Percentiles rank a stretch among this genome's conserved stretches.
Evolutionary conservation across 2,888 invertebrate species (phyloP).

Genomic region (Blera fallax): DNA sequence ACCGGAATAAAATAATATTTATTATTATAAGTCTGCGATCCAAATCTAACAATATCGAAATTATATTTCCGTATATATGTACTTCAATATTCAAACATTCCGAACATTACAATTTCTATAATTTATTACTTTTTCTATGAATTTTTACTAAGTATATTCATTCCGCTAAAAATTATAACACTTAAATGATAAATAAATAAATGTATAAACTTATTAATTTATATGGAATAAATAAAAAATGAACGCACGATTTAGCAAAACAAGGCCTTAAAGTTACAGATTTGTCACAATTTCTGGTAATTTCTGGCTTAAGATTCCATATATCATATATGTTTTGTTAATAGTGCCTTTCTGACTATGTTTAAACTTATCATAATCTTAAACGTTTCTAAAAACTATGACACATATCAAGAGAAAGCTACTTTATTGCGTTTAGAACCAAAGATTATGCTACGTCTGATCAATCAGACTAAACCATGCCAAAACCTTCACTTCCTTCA

Average conservation of each 20-base stretch:
- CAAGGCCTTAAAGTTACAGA: constrained; percentile 38
- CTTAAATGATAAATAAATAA: constrained; percentile 4
- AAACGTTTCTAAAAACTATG: background rate
- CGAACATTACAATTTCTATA: constrained; percentile 27
- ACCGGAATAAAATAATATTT: constrained; percentile 52
- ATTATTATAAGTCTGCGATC: constrained; percentile 44
- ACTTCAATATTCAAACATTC: constrained; percentile 41
- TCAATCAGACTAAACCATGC: constrained; percentile 81
- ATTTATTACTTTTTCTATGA: constrained; percentile 28
- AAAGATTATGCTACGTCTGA: background rate
- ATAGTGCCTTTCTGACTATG: background rate
- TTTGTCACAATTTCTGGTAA: constrained; percentile 50
- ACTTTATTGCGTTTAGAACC: background rate
- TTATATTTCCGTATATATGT: constrained; percentile 29
- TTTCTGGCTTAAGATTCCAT: constrained; percentile 13
- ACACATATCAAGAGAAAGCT: background rate
- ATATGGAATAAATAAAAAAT: background rate
- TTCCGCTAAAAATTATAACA: constrained; percentile 31
- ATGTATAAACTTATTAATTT: background rate
- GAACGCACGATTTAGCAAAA: background rate
- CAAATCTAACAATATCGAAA: constrained; percentile 27
- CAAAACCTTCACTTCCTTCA: constrained; percentile 97
- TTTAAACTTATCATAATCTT: background rate
- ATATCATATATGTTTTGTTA: background rate
- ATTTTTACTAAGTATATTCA: constrained; percentile 33